Conservation (phyloP, 2,797 vertebrate species). For the Halcyon badia region DNA sequence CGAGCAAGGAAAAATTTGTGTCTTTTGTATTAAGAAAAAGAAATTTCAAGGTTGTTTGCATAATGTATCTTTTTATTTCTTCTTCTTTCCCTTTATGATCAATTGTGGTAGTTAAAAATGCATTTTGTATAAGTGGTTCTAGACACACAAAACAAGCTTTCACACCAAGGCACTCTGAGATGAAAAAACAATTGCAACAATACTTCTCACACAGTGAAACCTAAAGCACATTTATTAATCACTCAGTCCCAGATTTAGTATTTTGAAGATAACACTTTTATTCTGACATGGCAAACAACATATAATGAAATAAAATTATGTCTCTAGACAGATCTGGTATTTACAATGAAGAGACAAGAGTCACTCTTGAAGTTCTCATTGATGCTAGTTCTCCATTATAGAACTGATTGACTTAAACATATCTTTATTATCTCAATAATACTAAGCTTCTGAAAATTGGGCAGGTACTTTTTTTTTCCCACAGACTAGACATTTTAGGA, state of each 20-base stretch:
- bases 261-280: neutral
- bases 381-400: neutral
- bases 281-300: neutral
- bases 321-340: conserved; percentile 23
- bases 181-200: neutral
- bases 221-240: conserved; percentile 15
- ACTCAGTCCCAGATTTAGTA: neutral
- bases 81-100: neutral
- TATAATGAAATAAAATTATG: conserved; percentile 30
- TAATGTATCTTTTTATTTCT: conserved; percentile 20
- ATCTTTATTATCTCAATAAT: neutral
- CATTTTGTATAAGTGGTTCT: conserved; percentile 14
- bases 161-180: neutral
- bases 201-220: neutral
- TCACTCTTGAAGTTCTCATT: conserved; percentile 13
- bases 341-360: neutral
- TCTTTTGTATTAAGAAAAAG: conserved; percentile 2
- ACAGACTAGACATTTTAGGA: neutral
- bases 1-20: neutral
- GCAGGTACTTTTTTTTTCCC: neutral
- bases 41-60: neutral
- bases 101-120: conserved; percentile 5
- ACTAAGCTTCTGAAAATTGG: neutral
- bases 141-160: conserved; percentile 15
- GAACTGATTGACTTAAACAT: neutral